phyloP scores from a whole-genome alignment of 2,797 vertebrate genomes.

The Vireo griseus region DNA sequence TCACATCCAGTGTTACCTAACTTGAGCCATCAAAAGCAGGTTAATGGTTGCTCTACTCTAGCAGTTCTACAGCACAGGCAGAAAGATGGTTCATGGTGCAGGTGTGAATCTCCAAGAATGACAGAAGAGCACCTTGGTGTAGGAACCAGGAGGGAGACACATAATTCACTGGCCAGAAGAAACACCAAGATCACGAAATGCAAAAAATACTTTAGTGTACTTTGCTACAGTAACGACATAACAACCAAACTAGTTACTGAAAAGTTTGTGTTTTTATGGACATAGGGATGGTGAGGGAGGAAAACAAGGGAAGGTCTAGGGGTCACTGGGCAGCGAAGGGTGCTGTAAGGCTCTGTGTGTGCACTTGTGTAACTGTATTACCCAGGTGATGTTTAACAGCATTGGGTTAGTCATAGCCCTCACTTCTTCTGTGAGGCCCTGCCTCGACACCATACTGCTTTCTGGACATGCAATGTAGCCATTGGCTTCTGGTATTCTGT shows the following conservation, averaged over 20 bases:
- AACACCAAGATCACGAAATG: accelerated
- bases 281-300: accelerated
- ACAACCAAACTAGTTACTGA: background rate
- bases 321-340: background rate
- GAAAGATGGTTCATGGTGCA: background rate
- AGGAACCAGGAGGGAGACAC: background rate
- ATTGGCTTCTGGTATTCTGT: background rate
- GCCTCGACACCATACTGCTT: background rate
- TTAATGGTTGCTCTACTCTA: background rate
- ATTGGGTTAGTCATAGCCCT: accelerated
- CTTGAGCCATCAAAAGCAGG: background rate
- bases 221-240: background rate
- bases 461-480: background rate
- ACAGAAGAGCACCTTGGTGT: background rate
- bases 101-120: background rate
- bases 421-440: background rate
- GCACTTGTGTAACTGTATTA: background rate
- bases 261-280: background rate
- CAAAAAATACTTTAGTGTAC: background rate
- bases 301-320: background rate
- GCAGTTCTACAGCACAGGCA: background rate
- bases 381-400: background rate
- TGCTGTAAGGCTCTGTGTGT: background rate
- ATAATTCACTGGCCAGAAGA: background rate
- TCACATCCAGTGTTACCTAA: accelerated